phyloP scores from a whole-genome alignment of 2,888 invertebrate genomes.

The Plebejus anna region DNA sequence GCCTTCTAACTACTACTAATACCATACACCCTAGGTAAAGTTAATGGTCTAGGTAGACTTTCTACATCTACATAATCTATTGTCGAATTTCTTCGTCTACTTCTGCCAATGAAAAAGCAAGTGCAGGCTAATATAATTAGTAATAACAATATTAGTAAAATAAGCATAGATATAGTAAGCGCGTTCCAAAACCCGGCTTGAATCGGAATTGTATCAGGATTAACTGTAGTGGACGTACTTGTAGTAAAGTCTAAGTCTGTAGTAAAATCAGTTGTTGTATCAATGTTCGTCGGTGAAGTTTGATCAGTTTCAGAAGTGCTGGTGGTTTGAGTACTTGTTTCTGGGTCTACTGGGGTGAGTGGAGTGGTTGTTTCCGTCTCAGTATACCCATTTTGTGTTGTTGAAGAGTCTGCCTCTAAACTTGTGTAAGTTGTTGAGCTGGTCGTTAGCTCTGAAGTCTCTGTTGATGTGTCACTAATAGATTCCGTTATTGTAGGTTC shows the following conservation, averaged over 20 bases:
- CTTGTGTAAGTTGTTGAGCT: neutral
- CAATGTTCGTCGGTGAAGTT: neutral
- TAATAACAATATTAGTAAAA: slow-evolving; percentile 34
- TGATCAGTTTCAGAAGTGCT: slow-evolving; percentile 4
- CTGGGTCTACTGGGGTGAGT: neutral
- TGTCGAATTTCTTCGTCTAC: slow-evolving; percentile 31
- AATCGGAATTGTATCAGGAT: slow-evolving; percentile 14
- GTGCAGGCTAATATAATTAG: slow-evolving; percentile 34
- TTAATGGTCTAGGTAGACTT: slow-evolving; percentile 41
- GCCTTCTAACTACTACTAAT: slow-evolving; percentile 33
- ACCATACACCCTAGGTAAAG: slow-evolving; percentile 46
- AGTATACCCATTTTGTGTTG: neutral
- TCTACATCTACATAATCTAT: slow-evolving; percentile 41
- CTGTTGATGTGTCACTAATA: neutral
- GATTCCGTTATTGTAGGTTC: too few species aligned
- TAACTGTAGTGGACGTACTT: slow-evolving; percentile 12
- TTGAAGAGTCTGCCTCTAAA: neutral
- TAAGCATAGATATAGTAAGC: slow-evolving; percentile 35
- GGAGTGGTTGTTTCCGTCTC: neutral
- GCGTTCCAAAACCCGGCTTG: slow-evolving; percentile 36
- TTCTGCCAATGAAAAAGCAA: slow-evolving; percentile 37
- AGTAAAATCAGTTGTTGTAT: neutral
- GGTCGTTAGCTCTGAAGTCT: neutral
- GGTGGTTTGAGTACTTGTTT: neutral
- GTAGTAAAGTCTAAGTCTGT: neutral